phyloP scores from a whole-genome alignment of 2,888 invertebrate genomes.

The Trichopoda pennipes region DNA sequence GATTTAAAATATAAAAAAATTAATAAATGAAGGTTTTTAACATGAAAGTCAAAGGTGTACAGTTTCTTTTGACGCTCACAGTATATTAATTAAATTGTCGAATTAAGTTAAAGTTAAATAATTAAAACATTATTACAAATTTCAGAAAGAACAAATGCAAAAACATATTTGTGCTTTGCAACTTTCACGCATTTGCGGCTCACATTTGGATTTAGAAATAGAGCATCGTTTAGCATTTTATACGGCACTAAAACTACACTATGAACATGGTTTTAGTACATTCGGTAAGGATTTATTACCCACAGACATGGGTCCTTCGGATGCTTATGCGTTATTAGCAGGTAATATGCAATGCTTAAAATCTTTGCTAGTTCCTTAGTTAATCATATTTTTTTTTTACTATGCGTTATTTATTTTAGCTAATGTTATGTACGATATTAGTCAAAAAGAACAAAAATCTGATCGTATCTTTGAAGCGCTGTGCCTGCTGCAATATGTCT shows the following conservation, averaged over 20 bases:
- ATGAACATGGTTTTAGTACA: conserved; percentile 84
- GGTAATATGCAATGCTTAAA: conserved; percentile 77
- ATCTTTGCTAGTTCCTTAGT: neutral
- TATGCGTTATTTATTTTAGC: conserved; percentile 69
- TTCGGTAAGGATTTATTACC: conserved; percentile 83
- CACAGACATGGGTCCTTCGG: conserved; percentile 88
- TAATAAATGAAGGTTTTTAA: too few species aligned
- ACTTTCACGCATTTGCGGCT: conserved; percentile 87
- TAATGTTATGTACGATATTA: conserved; percentile 82
- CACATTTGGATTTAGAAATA: conserved; percentile 83
- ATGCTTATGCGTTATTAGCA: conserved; percentile 90
- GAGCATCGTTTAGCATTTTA: conserved; percentile 84
- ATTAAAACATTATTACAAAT: neutral
- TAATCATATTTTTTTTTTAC: neutral
- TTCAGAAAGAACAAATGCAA: conserved; percentile 88
- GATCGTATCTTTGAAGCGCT: conserved; percentile 85
- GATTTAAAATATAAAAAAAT: too few species aligned
- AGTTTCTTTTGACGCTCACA: too few species aligned
- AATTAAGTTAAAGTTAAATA: neutral
- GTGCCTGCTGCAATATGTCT: conserved; percentile 87
- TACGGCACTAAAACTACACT: conserved; percentile 84
- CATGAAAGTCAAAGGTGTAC: too few species aligned
- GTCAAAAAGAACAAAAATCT: conserved; percentile 82
- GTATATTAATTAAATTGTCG: too few species aligned
- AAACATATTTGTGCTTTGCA: conserved; percentile 90